These are phyloP conservation scores for Dione vanillae DNA, from an alignment of 2,888 invertebrate species.

Conservation along the genomic window DNA sequence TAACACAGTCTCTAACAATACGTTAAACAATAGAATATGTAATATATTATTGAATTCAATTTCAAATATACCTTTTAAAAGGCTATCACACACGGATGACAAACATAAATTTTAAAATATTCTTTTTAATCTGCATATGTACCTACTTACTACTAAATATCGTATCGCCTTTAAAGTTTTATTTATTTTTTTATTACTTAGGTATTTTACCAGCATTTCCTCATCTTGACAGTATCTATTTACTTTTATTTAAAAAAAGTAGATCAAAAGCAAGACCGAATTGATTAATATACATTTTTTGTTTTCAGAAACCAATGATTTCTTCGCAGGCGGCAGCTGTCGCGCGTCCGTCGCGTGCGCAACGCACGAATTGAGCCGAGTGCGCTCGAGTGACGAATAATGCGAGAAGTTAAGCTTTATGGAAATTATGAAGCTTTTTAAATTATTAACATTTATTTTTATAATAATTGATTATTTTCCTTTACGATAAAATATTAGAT, in stretches of 20 bases:
- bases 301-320: constrained; percentile 62
- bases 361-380: constrained; percentile 71
- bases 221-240: constrained; percentile 23
- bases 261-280: constrained; percentile 44
- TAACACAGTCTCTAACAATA: no score
- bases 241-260: constrained; percentile 28
- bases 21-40: no score
- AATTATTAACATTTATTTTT: constrained; percentile 1
- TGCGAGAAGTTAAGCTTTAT: constrained; percentile 23
- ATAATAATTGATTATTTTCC: neutral
- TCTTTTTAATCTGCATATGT: neutral
- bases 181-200: neutral
- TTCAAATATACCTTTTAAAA: no score
- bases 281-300: constrained; percentile 51
- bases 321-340: constrained; percentile 72
- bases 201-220: constrained; percentile 1
- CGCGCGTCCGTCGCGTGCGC: constrained; percentile 78
- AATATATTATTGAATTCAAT: no score
- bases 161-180: constrained; percentile 4
- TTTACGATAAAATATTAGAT: neutral
- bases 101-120: neutral
- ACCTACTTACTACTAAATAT: neutral
- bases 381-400: constrained; percentile 57
- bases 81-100: neutral
- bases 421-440: neutral